phyloP scores from a whole-genome alignment of 2,888 invertebrate genomes.

The Latrodectus elegans region DNA sequence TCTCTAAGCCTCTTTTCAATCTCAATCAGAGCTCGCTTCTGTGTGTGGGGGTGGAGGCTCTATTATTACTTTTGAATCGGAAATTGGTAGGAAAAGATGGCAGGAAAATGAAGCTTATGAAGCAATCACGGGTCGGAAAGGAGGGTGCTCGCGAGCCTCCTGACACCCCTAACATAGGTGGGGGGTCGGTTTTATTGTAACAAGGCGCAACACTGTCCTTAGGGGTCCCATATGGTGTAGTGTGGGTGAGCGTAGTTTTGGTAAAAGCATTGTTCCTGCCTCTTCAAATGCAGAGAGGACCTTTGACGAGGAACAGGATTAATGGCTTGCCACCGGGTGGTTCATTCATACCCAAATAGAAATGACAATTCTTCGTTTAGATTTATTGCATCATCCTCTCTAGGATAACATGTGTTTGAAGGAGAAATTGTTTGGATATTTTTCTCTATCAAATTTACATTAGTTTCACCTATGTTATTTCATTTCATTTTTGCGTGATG shows the following conservation, averaged over 20 bases:
- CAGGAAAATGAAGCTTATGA: constrained; percentile 64
- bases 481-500: too few species aligned
- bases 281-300: constrained; percentile 27
- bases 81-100: constrained; percentile 24
- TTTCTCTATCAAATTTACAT: too few species aligned
- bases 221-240: constrained; percentile 59
- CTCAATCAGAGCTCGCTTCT: background rate
- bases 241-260: constrained; percentile 29
- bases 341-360: constrained; percentile 50
- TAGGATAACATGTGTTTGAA: constrained; percentile 1
- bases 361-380: constrained; percentile 21
- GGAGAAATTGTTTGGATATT: background rate
- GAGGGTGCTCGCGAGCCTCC: constrained; percentile 12
- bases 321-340: constrained; percentile 18
- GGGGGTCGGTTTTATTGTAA: constrained; percentile 53
- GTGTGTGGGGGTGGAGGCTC: background rate
- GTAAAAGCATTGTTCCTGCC: constrained; percentile 23
- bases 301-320: constrained; percentile 21
- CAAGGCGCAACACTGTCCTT: constrained; percentile 17
- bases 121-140: constrained; percentile 53
- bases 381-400: constrained; percentile 16
- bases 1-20: constrained; percentile 45
- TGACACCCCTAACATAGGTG: background rate
- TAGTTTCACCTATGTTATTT: too few species aligned
- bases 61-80: constrained; percentile 33